phyloP scores from a whole-genome alignment of 2,113 vertebrate species.

The Synchiropus splendidus region DNA sequence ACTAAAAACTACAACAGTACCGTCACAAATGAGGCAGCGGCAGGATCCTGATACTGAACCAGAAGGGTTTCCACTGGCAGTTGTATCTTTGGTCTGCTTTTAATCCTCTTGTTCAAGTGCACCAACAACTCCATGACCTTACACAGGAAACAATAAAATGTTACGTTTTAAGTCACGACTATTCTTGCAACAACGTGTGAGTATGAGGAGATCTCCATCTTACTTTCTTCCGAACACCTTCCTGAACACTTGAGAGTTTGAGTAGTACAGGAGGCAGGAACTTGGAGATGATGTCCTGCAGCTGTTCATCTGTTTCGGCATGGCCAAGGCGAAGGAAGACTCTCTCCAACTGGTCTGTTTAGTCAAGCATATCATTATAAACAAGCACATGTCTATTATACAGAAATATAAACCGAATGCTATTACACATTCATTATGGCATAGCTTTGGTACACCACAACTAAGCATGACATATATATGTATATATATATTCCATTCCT shows the following conservation, averaged over 20 bases:
- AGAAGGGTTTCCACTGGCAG: conserved; percentile 93
- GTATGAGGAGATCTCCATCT: conserved; percentile 21
- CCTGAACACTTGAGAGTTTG: conserved; percentile 94
- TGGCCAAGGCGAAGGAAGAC: conserved; percentile 96
- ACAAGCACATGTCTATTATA: neutral
- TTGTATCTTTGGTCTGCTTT: conserved; percentile 93
- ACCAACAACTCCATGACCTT: conserved; percentile 98
- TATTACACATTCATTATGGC: too few species aligned
- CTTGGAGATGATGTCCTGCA: conserved; percentile 97
- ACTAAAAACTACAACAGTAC: conserved; percentile 47
- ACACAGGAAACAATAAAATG: neutral
- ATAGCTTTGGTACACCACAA: too few species aligned
- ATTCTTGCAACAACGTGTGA: neutral
- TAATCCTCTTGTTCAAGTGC: conserved; percentile 95
- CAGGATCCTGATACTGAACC: conserved; percentile 95
- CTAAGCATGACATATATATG: conserved; percentile 11
- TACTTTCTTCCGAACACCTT: conserved; percentile 97
- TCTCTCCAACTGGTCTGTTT: conserved; percentile 91
- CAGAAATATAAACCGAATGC: neutral
- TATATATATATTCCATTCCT: conserved; percentile 14
- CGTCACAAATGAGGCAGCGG: conserved; percentile 94
- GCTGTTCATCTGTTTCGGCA: conserved; percentile 94
- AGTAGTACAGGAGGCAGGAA: conserved; percentile 95
- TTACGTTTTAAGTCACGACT: neutral
- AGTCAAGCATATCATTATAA: conserved; percentile 1